Evolutionary conservation across 1,140 invertebrate species (phyloP).

Genomic region (Eueides isabella): DNA sequence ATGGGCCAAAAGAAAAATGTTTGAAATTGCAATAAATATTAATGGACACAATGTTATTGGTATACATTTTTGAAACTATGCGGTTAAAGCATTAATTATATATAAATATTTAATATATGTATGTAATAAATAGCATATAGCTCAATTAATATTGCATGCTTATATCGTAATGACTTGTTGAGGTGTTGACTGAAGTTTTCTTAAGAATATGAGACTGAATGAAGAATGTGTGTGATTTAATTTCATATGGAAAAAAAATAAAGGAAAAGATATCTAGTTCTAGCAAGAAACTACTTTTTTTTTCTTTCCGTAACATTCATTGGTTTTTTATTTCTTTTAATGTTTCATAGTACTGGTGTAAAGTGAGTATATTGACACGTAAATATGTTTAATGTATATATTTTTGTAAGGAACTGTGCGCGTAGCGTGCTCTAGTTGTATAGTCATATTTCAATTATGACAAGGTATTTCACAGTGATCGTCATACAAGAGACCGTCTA

Average conservation of each 20-base stretch:
- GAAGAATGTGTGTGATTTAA: constrained; percentile 25
- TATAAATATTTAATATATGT: no score
- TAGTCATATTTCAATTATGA: constrained; percentile 14
- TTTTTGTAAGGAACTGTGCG: constrained; percentile 43
- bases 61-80: not conserved
- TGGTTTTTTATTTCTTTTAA: constrained; percentile 28
- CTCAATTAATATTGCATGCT: not conserved
- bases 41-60: no score
- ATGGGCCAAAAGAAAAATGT: no score
- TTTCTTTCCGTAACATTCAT: not conserved
- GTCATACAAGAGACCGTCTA: not conserved
- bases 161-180: constrained; percentile 21
- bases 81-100: not conserved
- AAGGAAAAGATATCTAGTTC: not conserved
- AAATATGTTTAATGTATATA: constrained; percentile 36
- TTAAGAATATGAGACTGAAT: constrained; percentile 45
- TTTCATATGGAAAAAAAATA: not conserved
- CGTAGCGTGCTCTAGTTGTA: constrained; percentile 35
- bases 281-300: not conserved
- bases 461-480: constrained; percentile 7
- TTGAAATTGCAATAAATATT: no score
- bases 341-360: constrained; percentile 38
- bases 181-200: constrained; percentile 40
- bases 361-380: constrained; percentile 19
- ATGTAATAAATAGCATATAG: not conserved